A percentile compares a stretch with the other conserved stretches of the same genome.
These are phyloP conservation scores for Mnemiopsis leidyi DNA, from an alignment of 37 sponge, comb jelly and placozoan genomes.

Conservation along the genomic window DNA sequence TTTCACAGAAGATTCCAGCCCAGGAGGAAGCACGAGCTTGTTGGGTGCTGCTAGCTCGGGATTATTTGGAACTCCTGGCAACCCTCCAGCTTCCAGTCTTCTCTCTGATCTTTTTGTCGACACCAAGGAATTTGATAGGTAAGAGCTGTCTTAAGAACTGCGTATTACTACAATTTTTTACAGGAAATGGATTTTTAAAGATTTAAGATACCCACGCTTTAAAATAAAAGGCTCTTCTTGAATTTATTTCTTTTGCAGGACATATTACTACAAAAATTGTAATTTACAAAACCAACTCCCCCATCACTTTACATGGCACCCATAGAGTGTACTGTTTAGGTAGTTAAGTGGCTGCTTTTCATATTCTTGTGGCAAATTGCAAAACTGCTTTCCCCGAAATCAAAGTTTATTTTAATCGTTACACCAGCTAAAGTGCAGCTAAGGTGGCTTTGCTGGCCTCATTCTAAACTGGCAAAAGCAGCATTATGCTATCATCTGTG, in stretches of 20 bases:
- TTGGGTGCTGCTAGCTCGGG: conserved; percentile 13
- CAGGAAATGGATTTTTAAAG: too few species aligned
- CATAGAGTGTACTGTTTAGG: background rate
- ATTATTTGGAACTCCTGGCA: background rate
- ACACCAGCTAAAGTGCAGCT: background rate
- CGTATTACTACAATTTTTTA: too few species aligned
- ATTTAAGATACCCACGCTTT: too few species aligned
- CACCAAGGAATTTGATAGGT: conserved; percentile 37
- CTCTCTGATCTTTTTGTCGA: conserved; percentile 30
- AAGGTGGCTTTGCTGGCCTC: background rate
- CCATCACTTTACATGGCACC: background rate
- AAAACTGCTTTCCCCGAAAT: background rate
- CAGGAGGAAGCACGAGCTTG: background rate
- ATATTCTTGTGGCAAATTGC: background rate
- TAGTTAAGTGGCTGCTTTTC: background rate
- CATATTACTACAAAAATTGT: background rate
- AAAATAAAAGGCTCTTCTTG: too few species aligned
- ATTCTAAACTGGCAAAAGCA: too few species aligned
- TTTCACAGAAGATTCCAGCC: background rate
- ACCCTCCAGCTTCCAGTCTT: background rate
- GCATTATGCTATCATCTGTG: background rate
- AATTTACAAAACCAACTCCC: background rate
- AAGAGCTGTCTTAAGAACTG: too few species aligned
- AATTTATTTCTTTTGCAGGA: background rate
- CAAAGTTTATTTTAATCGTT: background rate